These are phyloP conservation scores for Psittacula derbiana DNA, from an alignment of 2,797 vertebrate genomes.

Conservation along the genomic window DNA sequence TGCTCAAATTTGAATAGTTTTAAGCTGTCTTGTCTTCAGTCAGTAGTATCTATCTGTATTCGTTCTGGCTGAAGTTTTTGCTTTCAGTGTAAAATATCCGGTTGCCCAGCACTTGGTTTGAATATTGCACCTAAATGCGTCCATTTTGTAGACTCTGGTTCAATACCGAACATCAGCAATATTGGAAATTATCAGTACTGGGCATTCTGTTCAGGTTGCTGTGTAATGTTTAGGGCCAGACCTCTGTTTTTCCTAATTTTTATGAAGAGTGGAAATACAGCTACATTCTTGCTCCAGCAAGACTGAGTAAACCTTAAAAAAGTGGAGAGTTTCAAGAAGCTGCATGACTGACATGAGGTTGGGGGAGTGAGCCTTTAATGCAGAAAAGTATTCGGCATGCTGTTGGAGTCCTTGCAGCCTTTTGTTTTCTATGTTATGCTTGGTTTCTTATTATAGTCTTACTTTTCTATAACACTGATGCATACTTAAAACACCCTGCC, in stretches of 20 bases:
- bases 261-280: not conserved
- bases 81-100: not conserved
- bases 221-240: not conserved
- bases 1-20: not conserved
- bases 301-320: not conserved
- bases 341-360: not conserved
- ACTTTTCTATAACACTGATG: not conserved
- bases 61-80: not conserved
- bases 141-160: not conserved
- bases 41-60: not conserved
- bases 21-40: not conserved
- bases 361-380: not conserved
- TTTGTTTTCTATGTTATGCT: not conserved
- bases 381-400: not conserved
- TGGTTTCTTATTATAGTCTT: not conserved
- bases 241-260: not conserved
- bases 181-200: not conserved
- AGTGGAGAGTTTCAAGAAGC: not conserved
- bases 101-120: not conserved
- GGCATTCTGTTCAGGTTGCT: not conserved
- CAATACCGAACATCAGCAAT: not conserved
- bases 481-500: not conserved
- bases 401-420: not conserved
- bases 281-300: not conserved
- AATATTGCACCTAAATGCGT: not conserved